phyloP scores from a whole-genome alignment of 2,888 invertebrate species.

The Drosophila austrosaltans region DNA sequence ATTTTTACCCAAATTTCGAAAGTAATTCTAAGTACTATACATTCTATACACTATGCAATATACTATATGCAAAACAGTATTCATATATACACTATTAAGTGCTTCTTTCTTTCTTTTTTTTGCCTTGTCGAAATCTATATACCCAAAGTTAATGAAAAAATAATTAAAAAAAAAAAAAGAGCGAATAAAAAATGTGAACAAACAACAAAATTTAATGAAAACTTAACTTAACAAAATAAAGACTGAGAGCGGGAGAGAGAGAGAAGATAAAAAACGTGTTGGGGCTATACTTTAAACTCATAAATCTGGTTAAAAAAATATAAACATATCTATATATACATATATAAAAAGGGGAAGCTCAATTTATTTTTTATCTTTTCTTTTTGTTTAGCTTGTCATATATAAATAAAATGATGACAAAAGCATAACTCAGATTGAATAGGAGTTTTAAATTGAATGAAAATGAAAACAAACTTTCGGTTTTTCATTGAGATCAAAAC shows the following conservation, averaged over 20 bases:
- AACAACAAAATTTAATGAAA: conserved; percentile 27
- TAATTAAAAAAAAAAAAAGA: not conserved
- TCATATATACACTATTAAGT: no score
- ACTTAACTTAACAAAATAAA: conserved; percentile 4
- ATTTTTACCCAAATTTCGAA: no score
- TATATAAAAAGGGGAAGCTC: not conserved
- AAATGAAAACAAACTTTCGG: conserved; percentile 36
- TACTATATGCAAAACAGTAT: no score
- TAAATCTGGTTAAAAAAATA: conserved; percentile 41
- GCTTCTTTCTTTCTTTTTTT: no score
- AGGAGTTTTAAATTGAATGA: conserved; percentile 10
- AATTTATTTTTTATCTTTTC: not conserved
- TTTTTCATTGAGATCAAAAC: conserved; percentile 13
- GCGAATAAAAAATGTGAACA: conserved; percentile 1
- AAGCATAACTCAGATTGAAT: conserved; percentile 4
- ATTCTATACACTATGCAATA: no score
- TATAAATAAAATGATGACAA: conserved; percentile 14
- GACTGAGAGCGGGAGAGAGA: not conserved
- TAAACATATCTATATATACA: no score
- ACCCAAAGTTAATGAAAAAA: no score
- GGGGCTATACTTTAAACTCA: conserved; percentile 30
- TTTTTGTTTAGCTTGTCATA: conserved; percentile 11
- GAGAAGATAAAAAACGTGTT: not conserved
- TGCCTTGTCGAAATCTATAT: no score
- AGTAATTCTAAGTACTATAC: no score